These are phyloP conservation scores for Drosophila hamatofila DNA, from an alignment of 2,888 invertebrate species.

Conservation along the genomic window DNA sequence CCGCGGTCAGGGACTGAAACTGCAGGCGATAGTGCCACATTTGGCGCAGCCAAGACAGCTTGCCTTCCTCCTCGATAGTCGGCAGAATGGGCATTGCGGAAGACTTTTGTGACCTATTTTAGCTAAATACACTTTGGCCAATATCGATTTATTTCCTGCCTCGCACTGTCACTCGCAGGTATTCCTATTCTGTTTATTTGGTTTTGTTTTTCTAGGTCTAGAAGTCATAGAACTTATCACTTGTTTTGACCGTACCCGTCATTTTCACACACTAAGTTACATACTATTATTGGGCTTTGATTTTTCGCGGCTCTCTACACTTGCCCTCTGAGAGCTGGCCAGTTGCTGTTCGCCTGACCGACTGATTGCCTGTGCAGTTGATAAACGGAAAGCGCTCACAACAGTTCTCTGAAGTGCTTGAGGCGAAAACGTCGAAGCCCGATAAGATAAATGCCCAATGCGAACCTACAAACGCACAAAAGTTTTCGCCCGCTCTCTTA, in stretches of 20 bases:
- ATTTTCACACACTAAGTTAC: constrained; percentile 39
- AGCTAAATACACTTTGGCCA: constrained; percentile 1
- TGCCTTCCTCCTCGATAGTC: constrained; percentile 76
- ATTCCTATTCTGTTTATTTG: constrained; percentile 1
- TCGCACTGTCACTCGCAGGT: constrained; percentile 20
- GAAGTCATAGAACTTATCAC: constrained; percentile 53
- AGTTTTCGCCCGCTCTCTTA: constrained; percentile 54
- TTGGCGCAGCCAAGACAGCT: constrained; percentile 64
- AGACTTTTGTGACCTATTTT: constrained; percentile 4
- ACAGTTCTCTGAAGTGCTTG: constrained; percentile 59
- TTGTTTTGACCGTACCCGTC: constrained; percentile 44
- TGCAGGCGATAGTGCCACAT: constrained; percentile 79
- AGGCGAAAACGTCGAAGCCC: constrained; percentile 45
- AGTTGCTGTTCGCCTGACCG: constrained; percentile 61
- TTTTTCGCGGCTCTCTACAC: constrained; percentile 36
- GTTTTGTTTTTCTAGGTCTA: constrained; percentile 3
- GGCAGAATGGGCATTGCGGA: constrained; percentile 68
- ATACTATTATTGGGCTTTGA: constrained; percentile 18
- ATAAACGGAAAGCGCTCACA: constrained; percentile 52
- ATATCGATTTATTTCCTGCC: constrained; percentile 25
- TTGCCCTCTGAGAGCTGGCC: constrained; percentile 46
- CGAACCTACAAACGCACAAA: constrained; percentile 33
- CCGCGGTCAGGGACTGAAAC: constrained; percentile 78
- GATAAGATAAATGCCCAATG: constrained; percentile 60
- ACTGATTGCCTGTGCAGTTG: constrained; percentile 59